Evolutionary conservation across 2,113 vertebrate genomes (phyloP), one percentile per base, ranked within the genome.

Genomic region (Tragelaphus strepsiceros): DNA sequence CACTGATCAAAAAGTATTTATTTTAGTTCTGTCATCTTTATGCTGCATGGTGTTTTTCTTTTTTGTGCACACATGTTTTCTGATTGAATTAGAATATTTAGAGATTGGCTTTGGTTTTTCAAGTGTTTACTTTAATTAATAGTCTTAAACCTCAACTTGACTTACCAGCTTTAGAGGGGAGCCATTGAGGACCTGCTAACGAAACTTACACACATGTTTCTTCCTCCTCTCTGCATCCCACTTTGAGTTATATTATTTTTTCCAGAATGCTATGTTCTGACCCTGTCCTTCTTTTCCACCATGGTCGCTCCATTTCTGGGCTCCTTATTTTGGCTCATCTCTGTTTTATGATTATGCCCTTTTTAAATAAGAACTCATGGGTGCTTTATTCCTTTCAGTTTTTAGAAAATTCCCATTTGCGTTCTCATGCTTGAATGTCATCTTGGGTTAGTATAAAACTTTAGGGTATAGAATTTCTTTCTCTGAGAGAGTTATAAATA

Each of bases 301-400:
- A 61, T 32, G 35, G 61, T 15, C 14, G 26, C 24, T 92, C 49
- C 35, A 46, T 90, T 84, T 93, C 51, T 24, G 7, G 53, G 53
- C 39, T 85, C 78, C 92, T 95, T 85, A 84, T 54, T 94, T 94
- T 77, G 58, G n/a, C 61, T 86, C 54, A 56, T 84, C 43, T 95
- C 51, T 22, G 59, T 81, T 96, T 96, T 95, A 39, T 80, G n/a
- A 67, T 46, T 88, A 88, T 49, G 32, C 80, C 21, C 53, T 87
- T 90, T 91, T 83, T 59, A 93, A 84, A 95, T 30, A 92, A 74
- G 43, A 90, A 22, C 49, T 93, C 49, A 22, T 53, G 16, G 26
- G 56, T 90, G 21, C 26, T 91, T 12, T 82, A 64, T 53, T 87
- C 67, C 56, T 64, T 83, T 16, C 19, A 80, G 16, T 67, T 92